phyloP scores from a whole-genome alignment of 2,797 vertebrate genomes.

The Toxotes lorentzi region DNA sequence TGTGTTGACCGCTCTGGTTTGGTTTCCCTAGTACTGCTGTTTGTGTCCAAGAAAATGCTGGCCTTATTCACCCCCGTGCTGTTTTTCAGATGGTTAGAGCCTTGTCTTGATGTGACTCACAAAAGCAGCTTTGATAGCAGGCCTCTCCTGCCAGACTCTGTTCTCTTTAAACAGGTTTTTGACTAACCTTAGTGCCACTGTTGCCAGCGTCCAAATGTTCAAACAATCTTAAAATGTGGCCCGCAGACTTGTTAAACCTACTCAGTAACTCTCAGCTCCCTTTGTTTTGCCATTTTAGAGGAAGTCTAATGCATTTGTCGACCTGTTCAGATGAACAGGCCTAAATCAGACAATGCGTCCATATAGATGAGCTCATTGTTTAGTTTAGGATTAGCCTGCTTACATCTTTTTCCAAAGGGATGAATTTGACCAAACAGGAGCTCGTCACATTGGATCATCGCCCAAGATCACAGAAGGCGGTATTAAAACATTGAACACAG shows the following conservation, averaged over 20 bases:
- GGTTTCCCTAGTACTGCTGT: constrained; percentile 56
- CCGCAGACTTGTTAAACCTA: constrained; percentile 33
- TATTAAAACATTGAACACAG: constrained; percentile 71
- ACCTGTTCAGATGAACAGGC: constrained; percentile 41
- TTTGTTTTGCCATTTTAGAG: constrained; percentile 43
- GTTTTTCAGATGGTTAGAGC: constrained; percentile 23
- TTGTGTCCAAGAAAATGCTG: constrained; percentile 51
- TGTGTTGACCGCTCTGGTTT: constrained; percentile 28
- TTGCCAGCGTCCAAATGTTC: constrained; percentile 41
- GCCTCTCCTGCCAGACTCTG: constrained; percentile 47
- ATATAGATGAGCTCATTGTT: constrained; percentile 60
- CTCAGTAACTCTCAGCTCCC: constrained; percentile 32
- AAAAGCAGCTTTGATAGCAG: constrained; percentile 55
- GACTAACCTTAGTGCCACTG: constrained; percentile 54
- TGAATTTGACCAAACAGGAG: constrained; percentile 64
- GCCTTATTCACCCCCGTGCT: constrained; percentile 43
- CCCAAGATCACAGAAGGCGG: constrained; percentile 58
- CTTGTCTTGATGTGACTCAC: constrained; percentile 52
- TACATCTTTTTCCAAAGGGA: constrained; percentile 56
- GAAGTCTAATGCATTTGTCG: constrained; percentile 35
- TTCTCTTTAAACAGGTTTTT: constrained; percentile 60
- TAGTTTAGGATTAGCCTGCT: constrained; percentile 57
- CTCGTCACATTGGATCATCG: constrained; percentile 55
- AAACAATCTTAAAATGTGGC: constrained; percentile 44
- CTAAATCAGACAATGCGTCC: constrained; percentile 47